Conservation (phyloP, 2,888 invertebrate genomes). For the Pyrochroa serraticornis region DNA sequence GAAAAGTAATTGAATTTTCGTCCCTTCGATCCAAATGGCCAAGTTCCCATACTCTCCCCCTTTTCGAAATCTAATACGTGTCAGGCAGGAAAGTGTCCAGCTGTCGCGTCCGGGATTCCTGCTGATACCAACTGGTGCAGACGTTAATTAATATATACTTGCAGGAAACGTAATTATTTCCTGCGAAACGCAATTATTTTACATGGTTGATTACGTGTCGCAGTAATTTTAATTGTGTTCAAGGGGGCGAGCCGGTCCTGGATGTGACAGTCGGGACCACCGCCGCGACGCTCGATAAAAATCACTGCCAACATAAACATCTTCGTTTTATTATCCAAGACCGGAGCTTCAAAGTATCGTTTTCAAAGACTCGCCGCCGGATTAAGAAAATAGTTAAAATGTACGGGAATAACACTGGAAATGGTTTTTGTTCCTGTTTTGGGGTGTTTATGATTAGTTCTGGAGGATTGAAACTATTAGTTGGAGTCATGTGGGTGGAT, state of each 20-base stretch:
- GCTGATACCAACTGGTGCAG: slow-evolving; percentile 57
- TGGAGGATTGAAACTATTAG: no score
- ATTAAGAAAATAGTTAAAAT: no score
- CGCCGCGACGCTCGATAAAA: no score
- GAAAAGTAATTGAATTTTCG: slow-evolving; percentile 23
- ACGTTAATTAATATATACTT: slow-evolving; percentile 60
- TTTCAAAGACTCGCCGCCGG: no score
- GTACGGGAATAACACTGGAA: slow-evolving; percentile 3
- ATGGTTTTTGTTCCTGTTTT: no score
- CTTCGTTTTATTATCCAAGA: no score
- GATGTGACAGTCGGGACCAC: slow-evolving; percentile 10
- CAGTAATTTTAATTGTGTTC: slow-evolving; percentile 51
- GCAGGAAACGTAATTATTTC: slow-evolving; percentile 54
- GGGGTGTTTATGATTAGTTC: no score
- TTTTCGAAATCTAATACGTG: slow-evolving; percentile 25
- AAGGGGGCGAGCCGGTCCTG: slow-evolving; percentile 26
- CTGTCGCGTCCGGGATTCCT: slow-evolving; percentile 46
- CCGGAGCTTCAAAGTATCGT: no score
- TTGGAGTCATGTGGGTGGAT: no score
- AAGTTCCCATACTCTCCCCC: slow-evolving; percentile 51
- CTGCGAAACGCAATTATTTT: slow-evolving; percentile 50
- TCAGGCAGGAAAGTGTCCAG: slow-evolving; percentile 32
- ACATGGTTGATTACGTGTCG: slow-evolving; percentile 50
- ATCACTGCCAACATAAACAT: no score
- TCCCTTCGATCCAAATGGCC: slow-evolving; percentile 48